These are phyloP conservation scores for Gadus macrocephalus DNA, from an alignment of 2,113 vertebrate genomes.

Conservation along the genomic window DNA sequence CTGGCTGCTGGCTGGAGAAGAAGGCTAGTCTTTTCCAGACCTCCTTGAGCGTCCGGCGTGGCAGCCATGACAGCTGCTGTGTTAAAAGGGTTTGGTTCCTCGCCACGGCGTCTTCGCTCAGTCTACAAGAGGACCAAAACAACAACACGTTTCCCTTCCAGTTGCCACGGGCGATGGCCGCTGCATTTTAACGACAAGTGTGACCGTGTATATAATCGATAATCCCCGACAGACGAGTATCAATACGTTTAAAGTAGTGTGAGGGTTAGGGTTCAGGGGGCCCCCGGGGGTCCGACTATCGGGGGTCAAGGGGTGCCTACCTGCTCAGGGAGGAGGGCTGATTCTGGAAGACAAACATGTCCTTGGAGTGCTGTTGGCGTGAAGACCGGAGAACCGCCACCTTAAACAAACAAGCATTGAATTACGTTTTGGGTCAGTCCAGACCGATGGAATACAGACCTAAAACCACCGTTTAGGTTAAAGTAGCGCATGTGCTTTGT, in stretches of 20 bases:
- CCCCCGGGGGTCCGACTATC: not conserved
- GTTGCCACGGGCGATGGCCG: not conserved
- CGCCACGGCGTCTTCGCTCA: slow-evolving; percentile 85
- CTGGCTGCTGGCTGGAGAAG: slow-evolving; percentile 65
- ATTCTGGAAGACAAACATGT: slow-evolving; percentile 89
- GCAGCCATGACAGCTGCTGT: slow-evolving; percentile 75
- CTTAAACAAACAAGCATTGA: slow-evolving; percentile 27
- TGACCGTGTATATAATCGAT: not conserved
- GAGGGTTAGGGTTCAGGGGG: not conserved
- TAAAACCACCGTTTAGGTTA: not conserved
- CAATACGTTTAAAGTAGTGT: not conserved
- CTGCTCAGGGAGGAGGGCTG: slow-evolving; percentile 88
- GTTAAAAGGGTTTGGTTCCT: slow-evolving; percentile 70
- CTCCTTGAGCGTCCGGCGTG: slow-evolving; percentile 73
- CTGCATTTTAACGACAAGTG: not conserved
- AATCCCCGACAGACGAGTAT: no score
- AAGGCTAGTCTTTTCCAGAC: slow-evolving; percentile 82
- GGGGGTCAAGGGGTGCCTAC: slow-evolving; percentile 59
- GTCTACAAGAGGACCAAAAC: slow-evolving; percentile 55
- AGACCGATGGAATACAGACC: not conserved
- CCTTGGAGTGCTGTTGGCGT: slow-evolving; percentile 75
- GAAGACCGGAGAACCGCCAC: slow-evolving; percentile 58
- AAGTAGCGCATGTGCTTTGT: not conserved
- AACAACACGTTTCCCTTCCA: not conserved
- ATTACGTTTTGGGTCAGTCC: not conserved